These are phyloP conservation scores for Datnioides undecimradiatus DNA, from an alignment of 2,113 vertebrate genomes.

Conservation along the genomic window DNA sequence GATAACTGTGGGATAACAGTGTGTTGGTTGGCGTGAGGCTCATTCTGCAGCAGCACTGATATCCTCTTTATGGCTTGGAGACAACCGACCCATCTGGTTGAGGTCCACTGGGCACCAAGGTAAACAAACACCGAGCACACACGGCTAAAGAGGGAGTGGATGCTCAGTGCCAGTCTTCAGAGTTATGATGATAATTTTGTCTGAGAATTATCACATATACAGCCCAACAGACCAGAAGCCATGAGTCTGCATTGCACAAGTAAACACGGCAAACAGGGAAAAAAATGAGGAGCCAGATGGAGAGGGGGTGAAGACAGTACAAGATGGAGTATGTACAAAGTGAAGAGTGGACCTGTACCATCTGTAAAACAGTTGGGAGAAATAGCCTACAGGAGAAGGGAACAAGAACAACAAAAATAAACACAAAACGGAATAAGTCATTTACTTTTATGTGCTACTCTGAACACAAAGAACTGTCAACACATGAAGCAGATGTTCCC, in stretches of 20 bases:
- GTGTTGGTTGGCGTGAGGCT: slow-evolving; percentile 9
- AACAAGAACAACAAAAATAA: slow-evolving; percentile 33
- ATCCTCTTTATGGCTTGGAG: slow-evolving; percentile 45
- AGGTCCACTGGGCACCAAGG: slow-evolving; percentile 34
- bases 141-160: slow-evolving; percentile 15
- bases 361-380: slow-evolving; percentile 76
- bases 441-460: slow-evolving; percentile 26
- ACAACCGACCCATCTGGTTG: slow-evolving; percentile 57
- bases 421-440: neutral
- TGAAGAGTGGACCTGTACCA: slow-evolving; percentile 72
- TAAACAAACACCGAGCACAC: slow-evolving; percentile 57
- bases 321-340: slow-evolving; percentile 62
- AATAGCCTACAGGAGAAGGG: slow-evolving; percentile 26
- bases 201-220: slow-evolving; percentile 49
- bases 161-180: neutral
- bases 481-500: slow-evolving; percentile 46
- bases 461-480: neutral
- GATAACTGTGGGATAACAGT: slow-evolving; percentile 2
- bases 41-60: slow-evolving; percentile 20
- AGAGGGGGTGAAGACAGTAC: slow-evolving; percentile 75
- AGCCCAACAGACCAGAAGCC: slow-evolving; percentile 58
- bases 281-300: slow-evolving; percentile 72
- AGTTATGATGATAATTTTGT: slow-evolving; percentile 46
- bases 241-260: slow-evolving; percentile 57
- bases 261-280: slow-evolving; percentile 54